Conservation (phyloP, 2,888 invertebrate genomes). For the Drosophila silvestris region DNA sequence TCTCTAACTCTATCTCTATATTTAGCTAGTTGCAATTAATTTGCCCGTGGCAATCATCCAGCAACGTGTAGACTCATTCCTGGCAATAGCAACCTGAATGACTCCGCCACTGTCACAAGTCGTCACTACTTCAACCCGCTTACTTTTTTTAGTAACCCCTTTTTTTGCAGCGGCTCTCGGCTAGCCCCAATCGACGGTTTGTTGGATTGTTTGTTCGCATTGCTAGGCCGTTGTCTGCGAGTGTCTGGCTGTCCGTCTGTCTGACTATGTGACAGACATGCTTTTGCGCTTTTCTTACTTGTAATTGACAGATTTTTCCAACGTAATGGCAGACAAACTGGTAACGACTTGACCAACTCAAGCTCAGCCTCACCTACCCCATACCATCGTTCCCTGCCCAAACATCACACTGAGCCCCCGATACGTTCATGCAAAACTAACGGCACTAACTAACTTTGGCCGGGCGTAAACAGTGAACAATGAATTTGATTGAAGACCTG, state of each 20-base stretch:
- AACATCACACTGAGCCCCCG: not conserved
- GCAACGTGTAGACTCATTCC: not conserved
- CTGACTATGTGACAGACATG: conserved; percentile 62
- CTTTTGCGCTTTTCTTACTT: conserved; percentile 74
- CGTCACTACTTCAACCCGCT: conserved; percentile 9
- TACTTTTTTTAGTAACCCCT: not conserved
- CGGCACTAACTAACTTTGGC: conserved; percentile 36
- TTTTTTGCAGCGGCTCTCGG: not conserved
- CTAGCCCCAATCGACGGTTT: conserved; percentile 12
- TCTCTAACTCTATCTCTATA: not conserved
- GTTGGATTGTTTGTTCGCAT: conserved; percentile 28
- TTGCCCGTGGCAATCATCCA: conserved; percentile 7
- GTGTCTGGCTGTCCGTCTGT: not conserved
- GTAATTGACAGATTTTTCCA: conserved; percentile 78
- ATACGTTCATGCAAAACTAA: conserved; percentile 38
- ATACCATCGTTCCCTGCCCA: not conserved
- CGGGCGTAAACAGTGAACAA: conserved; percentile 53
- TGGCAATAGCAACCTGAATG: conserved; percentile 3
- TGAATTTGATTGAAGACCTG: conserved; percentile 45
- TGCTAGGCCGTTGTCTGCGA: conserved; percentile 17
- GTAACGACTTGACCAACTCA: conserved; percentile 56
- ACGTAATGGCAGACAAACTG: conserved; percentile 73
- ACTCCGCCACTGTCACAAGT: conserved; percentile 35
- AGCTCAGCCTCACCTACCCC: not conserved
- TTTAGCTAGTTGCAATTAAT: conserved; percentile 7